These are phyloP conservation scores for Schrankia costaestrigalis DNA, from an alignment of 2,888 invertebrate species.

Conservation along the genomic window DNA sequence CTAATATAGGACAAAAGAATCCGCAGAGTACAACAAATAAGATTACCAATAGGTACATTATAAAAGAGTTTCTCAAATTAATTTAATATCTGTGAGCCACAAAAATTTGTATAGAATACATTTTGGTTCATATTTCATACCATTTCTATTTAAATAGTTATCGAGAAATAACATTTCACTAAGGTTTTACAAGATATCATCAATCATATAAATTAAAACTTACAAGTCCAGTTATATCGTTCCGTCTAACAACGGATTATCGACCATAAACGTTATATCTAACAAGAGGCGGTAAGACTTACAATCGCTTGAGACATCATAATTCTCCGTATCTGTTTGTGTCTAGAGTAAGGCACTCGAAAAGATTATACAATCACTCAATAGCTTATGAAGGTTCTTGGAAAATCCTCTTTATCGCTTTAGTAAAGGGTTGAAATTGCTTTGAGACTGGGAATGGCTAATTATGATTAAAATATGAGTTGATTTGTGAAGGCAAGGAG, in stretches of 20 bases:
- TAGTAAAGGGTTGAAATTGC: conserved; percentile 12
- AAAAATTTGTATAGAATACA: too few species aligned
- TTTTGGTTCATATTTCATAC: too few species aligned
- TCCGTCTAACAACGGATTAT: conserved; percentile 10
- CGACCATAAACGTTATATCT: conserved; percentile 11
- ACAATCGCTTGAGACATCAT: conserved; percentile 17
- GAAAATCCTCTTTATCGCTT: neutral
- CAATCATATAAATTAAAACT: conserved; percentile 26
- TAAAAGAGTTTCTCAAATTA: too few species aligned
- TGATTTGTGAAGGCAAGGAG: conserved; percentile 15
- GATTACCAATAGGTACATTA: too few species aligned
- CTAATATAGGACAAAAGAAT: too few species aligned
- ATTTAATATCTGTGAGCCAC: too few species aligned
- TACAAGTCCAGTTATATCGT: conserved; percentile 12
- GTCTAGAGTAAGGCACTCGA: conserved; percentile 22
- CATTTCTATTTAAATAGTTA: conserved; percentile 1
- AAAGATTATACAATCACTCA: conserved; percentile 27
- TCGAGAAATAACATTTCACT: conserved; percentile 11
- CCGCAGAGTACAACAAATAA: too few species aligned
- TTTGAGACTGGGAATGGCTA: conserved; percentile 8
- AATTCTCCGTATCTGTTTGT: conserved; percentile 24
- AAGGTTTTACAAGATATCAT: conserved; percentile 9
- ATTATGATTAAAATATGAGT: conserved; percentile 33
- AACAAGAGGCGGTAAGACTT: too few species aligned
- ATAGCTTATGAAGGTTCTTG: conserved; percentile 6